These are phyloP conservation scores for Crotalus tigris DNA, from an alignment of 2,113 vertebrate genomes.

Conservation along the genomic window DNA sequence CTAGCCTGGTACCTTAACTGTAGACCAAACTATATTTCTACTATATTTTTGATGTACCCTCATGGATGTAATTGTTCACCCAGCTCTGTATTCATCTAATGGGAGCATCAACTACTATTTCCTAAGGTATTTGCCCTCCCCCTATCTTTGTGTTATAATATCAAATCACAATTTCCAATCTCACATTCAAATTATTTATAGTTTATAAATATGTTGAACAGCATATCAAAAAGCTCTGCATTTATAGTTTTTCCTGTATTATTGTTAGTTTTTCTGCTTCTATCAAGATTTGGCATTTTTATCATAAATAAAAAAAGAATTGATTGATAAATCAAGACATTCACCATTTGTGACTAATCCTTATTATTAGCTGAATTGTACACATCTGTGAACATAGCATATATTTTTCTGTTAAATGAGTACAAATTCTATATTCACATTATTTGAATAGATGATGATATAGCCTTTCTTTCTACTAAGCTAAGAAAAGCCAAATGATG, in stretches of 20 bases:
- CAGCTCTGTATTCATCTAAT: neutral
- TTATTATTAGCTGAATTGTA: neutral
- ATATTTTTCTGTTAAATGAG: constrained; percentile 71
- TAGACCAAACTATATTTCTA: neutral
- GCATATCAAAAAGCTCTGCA: neutral
- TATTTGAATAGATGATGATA: constrained; percentile 80
- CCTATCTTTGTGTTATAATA: neutral
- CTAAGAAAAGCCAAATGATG: constrained; percentile 77
- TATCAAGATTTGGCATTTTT: neutral
- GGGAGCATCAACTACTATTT: neutral
- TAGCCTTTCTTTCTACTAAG: constrained; percentile 71
- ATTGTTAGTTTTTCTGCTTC: neutral
- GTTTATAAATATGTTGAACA: neutral
- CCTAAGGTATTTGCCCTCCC: neutral
- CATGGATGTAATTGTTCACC: neutral
- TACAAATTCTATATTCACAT: constrained; percentile 77
- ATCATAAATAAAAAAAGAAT: neutral
- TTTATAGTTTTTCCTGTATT: neutral
- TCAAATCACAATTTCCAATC: neutral
- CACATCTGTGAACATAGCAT: constrained; percentile 38
- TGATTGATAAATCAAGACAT: neutral
- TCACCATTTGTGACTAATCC: neutral
- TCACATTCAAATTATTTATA: neutral
- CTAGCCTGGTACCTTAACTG: neutral
- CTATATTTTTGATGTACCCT: neutral